Conservation (phyloP, 2,888 invertebrate genomes). For the Athalia rosae region DNA sequence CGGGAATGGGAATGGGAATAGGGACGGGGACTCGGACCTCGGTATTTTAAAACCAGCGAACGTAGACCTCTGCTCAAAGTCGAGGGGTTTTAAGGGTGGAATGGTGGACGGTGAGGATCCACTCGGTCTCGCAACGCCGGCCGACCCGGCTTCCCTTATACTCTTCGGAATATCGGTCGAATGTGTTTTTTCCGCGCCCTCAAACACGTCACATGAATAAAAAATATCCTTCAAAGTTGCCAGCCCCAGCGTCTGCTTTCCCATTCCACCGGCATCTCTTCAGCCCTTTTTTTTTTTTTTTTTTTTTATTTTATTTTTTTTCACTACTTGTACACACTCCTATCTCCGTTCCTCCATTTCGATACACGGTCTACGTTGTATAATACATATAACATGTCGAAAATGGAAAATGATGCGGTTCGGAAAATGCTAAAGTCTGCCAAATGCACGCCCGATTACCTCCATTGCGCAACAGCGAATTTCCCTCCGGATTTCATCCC, state of each 20-base stretch:
- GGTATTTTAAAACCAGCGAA: slow-evolving; percentile 50
- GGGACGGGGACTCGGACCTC: slow-evolving; percentile 25
- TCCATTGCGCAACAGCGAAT: not conserved
- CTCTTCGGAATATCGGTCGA: slow-evolving; percentile 59
- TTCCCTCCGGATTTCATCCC: slow-evolving; percentile 17
- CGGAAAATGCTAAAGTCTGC: slow-evolving; percentile 27
- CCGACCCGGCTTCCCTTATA: slow-evolving; percentile 35
- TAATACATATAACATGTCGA: not conserved
- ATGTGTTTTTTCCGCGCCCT: slow-evolving; percentile 72
- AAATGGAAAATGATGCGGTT: slow-evolving; percentile 23
- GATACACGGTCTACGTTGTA: not conserved
- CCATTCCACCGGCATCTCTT: not conserved
- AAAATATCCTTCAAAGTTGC: slow-evolving; percentile 72
- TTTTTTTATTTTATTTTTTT: not conserved
- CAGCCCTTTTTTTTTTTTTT: not conserved
- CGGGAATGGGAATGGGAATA: slow-evolving; percentile 17
- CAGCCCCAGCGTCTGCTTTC: slow-evolving; percentile 61
- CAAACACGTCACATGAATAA: slow-evolving; percentile 72
- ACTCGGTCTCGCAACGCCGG: slow-evolving; percentile 19
- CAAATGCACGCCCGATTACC: slow-evolving; percentile 12
- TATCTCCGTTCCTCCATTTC: not conserved
- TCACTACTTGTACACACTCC: no score
- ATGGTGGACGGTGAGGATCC: slow-evolving; percentile 36
- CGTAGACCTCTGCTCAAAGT: slow-evolving; percentile 33
- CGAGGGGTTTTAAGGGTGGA: slow-evolving; percentile 20